Percentiles rank a stretch among this genome's conserved stretches.
Conservation (phyloP, 2,888 invertebrate genomes). For the Dasypolia templi region DNA sequence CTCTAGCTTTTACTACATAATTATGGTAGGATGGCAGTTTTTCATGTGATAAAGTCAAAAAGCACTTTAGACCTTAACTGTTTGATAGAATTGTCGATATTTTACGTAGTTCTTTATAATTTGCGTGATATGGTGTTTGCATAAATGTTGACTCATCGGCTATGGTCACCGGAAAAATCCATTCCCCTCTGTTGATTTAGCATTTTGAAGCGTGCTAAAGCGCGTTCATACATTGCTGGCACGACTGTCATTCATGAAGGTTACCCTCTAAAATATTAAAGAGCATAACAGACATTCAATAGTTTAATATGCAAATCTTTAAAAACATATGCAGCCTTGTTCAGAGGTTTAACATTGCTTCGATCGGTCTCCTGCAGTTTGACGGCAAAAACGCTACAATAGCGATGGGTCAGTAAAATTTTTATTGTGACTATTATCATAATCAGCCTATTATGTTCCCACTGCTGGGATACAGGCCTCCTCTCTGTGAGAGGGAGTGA, state of each 20-base stretch:
- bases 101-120: constrained; percentile 18
- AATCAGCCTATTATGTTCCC: no score
- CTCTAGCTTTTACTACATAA: no score
- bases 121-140: constrained; percentile 37
- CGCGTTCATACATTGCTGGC: constrained; percentile 20
- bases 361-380: not conserved
- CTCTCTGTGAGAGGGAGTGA: no score
- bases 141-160: constrained; percentile 57
- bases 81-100: no score
- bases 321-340: not conserved
- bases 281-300: not conserved
- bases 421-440: not conserved
- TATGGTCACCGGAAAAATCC: constrained; percentile 64
- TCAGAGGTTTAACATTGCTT: not conserved
- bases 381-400: not conserved
- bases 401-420: not conserved
- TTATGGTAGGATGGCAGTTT: no score
- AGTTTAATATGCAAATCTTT: not conserved
- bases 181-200: constrained; percentile 60
- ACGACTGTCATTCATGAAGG: constrained; percentile 32
- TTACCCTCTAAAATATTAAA: not conserved
- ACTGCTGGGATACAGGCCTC: no score
- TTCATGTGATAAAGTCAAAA: no score
- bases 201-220: constrained; percentile 50
- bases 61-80: no score